Conservation (phyloP, 2,113 vertebrate genomes). For the Pantherophis guttatus region DNA sequence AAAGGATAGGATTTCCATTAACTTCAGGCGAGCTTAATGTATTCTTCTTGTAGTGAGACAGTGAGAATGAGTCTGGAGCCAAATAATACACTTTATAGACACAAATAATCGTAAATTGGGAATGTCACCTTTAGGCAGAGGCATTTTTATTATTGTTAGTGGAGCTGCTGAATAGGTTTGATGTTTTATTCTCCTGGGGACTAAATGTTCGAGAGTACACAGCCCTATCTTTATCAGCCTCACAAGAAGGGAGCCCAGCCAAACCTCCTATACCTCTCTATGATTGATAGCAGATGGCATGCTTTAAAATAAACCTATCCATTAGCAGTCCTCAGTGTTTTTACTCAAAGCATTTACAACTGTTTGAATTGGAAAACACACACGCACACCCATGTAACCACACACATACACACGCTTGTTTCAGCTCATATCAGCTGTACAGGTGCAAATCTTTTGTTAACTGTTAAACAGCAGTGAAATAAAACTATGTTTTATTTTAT, state of each 20-base stretch:
- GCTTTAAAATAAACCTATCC: constrained; percentile 97
- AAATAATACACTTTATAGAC: constrained; percentile 99
- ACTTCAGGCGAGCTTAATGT: constrained; percentile 88
- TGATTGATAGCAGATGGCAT: constrained; percentile 96
- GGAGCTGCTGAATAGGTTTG: constrained; percentile 94
- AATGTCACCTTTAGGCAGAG: constrained; percentile 99
- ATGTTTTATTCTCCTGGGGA: constrained; percentile 93
- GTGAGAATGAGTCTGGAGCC: constrained; percentile 88
- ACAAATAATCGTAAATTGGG: constrained; percentile 99
- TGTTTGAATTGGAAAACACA: constrained; percentile 73
- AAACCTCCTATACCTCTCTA: constrained; percentile 85
- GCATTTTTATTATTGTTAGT: constrained; percentile 99
- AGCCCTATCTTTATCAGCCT: constrained; percentile 86
- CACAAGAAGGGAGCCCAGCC: constrained; percentile 77
- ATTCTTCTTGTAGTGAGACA: constrained; percentile 89
- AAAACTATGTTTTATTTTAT: constrained; percentile 65
- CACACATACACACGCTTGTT: constrained; percentile 51
- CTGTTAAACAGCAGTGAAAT: constrained; percentile 70
- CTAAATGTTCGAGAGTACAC: constrained; percentile 79
- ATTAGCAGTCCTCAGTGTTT: constrained; percentile 89
- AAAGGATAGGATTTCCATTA: constrained; percentile 97
- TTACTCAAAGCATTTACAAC: constrained; percentile 85
- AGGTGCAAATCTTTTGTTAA: constrained; percentile 93
- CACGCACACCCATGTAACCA: not conserved
- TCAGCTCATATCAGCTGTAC: constrained; percentile 74